These are phyloP conservation scores for Morone saxatilis DNA, from an alignment of 2,113 vertebrate genomes.

Conservation along the genomic window DNA sequence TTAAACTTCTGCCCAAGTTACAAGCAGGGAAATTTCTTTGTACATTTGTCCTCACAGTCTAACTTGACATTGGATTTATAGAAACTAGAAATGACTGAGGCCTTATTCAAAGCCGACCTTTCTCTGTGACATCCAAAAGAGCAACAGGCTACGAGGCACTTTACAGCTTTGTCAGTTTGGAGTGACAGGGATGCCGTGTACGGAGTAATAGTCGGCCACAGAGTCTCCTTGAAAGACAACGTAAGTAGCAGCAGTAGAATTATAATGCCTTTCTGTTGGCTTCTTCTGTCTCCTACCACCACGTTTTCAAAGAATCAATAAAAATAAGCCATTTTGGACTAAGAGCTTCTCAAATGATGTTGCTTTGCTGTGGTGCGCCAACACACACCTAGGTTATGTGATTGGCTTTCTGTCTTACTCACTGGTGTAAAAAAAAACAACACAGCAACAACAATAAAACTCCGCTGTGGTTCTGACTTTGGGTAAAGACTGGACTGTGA, in stretches of 20 bases:
- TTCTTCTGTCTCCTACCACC: constrained; percentile 17
- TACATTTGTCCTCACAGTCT: neutral
- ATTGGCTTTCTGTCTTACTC: constrained; percentile 60
- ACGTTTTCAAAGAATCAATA: constrained; percentile 59
- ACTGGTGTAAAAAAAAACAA: constrained; percentile 27
- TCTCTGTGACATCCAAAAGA: constrained; percentile 40
- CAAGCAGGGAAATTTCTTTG: neutral
- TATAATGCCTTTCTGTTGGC: constrained; percentile 46
- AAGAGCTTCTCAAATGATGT: constrained; percentile 48
- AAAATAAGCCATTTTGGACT: constrained; percentile 54
- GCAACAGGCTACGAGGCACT: constrained; percentile 51
- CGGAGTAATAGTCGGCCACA: constrained; percentile 13
- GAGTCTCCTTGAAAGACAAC: constrained; percentile 52
- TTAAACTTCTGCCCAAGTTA: neutral
- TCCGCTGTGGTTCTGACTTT: constrained; percentile 37
- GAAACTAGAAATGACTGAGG: constrained; percentile 8
- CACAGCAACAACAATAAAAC: constrained; percentile 52
- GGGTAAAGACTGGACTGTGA: constrained; percentile 52
- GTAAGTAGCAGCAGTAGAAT: constrained; percentile 23
- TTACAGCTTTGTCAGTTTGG: constrained; percentile 42
- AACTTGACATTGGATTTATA: constrained; percentile 39
- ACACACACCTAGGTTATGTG: neutral
- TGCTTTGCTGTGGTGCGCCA: constrained; percentile 43
- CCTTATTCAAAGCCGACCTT: constrained; percentile 39
- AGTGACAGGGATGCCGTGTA: constrained; percentile 42